Percentiles rank a stretch among this genome's conserved stretches.
Evolutionary conservation across 1,140 invertebrate species (phyloP).

Genomic region (Aleiodes sp.): DNA sequence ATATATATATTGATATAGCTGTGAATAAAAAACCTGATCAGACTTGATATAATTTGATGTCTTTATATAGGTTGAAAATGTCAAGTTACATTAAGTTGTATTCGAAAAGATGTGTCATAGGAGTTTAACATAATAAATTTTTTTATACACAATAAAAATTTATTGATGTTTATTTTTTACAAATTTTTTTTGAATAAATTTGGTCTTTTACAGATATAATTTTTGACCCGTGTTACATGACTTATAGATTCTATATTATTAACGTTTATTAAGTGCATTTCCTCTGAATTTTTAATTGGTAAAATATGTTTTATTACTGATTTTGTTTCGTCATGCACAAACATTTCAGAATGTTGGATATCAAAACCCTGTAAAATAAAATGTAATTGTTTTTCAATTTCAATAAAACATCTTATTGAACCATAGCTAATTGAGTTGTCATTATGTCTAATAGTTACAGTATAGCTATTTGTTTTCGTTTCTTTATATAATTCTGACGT

Average conservation of each 20-base stretch:
- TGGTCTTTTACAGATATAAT: background rate
- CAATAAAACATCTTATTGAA: constrained; percentile 10
- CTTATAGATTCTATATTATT: background rate
- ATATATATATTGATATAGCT: too few relatives aligned
- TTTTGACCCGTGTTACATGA: background rate
- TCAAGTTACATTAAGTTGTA: too few relatives aligned
- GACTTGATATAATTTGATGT: too few relatives aligned
- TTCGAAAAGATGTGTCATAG: too few relatives aligned
- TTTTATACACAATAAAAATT: too few relatives aligned
- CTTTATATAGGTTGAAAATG: too few relatives aligned
- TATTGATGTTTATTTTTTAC: constrained; percentile 10
- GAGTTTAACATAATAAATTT: too few relatives aligned
- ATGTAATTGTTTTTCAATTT: background rate
- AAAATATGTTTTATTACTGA: constrained; percentile 2
- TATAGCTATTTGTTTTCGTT: constrained; percentile 9
- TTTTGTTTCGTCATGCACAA: background rate
- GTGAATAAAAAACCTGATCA: too few relatives aligned
- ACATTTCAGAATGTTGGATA: background rate
- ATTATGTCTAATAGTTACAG: background rate
- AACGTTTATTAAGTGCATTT: background rate
- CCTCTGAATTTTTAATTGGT: background rate
- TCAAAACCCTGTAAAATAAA: background rate
- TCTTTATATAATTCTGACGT: constrained; percentile 5
- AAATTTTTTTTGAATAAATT: constrained; percentile 11
- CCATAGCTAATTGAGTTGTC: background rate